Conservation (phyloP, 2,888 invertebrate species). For the Mactromeris polynyma region DNA sequence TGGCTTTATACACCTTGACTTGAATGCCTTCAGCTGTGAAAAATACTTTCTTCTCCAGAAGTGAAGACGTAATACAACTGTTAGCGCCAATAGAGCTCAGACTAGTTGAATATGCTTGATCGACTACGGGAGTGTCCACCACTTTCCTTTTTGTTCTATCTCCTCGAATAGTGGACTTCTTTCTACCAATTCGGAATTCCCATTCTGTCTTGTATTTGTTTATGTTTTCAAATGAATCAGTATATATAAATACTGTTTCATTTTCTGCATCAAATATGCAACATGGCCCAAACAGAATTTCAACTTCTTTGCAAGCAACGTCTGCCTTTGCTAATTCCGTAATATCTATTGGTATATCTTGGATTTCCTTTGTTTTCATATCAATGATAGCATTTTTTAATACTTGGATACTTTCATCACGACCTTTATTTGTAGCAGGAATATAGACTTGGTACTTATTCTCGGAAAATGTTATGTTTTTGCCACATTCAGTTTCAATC, state of each 20-base stretch:
- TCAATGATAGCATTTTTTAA: no score
- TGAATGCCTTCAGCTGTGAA: constrained; percentile 35
- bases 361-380: background rate
- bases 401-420: no score
- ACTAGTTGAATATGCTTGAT: background rate
- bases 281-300: no score
- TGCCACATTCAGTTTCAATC: background rate
- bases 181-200: background rate
- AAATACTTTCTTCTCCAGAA: no score
- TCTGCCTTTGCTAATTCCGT: background rate
- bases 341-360: background rate
- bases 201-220: no score
- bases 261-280: no score
- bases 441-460: background rate
- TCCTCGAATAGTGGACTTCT: background rate
- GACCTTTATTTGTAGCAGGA: background rate
- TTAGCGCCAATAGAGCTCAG: background rate
- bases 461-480: background rate
- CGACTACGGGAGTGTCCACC: background rate
- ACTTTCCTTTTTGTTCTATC: background rate
- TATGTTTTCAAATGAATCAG: no score
- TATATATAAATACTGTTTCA: no score
- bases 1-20: constrained; percentile 52
- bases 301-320: background rate
- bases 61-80: no score